phyloP scores from a whole-genome alignment of 2,888 invertebrate genomes.

The Heteropelma amictum region DNA sequence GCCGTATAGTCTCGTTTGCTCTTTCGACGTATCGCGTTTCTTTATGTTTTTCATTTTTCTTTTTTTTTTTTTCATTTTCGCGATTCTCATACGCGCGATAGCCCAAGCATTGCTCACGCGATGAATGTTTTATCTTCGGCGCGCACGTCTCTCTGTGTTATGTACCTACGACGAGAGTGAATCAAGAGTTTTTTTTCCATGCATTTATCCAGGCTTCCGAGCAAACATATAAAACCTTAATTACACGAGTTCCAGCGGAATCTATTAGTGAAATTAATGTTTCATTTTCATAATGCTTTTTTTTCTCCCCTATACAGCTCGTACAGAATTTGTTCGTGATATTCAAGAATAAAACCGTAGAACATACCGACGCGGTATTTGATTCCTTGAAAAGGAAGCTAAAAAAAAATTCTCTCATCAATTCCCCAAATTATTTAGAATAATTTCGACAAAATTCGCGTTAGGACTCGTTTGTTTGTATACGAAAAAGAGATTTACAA shows the following conservation, averaged over 20 bases:
- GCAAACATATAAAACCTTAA: not conserved
- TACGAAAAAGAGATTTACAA: no score
- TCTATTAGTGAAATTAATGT: not conserved
- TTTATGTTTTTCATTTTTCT: not conserved
- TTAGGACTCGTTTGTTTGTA: no score
- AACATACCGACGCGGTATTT: no score
- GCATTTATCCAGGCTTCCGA: not conserved
- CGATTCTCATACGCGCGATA: slow-evolving; percentile 39
- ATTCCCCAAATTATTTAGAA: no score
- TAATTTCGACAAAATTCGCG: no score
- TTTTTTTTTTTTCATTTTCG: slow-evolving; percentile 26
- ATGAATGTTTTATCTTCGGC: slow-evolving; percentile 18
- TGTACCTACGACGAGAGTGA: slow-evolving; percentile 40
- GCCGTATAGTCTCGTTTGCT: slow-evolving; percentile 5
- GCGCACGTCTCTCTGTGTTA: not conserved
- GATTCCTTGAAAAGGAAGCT: no score
- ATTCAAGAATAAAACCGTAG: no score
- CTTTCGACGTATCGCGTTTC: slow-evolving; percentile 7
- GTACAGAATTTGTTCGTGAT: no score
- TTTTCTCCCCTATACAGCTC: no score
- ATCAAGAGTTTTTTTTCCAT: slow-evolving; percentile 7
- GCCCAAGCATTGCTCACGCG: slow-evolving; percentile 38
- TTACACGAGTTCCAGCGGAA: not conserved
- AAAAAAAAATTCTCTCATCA: no score
- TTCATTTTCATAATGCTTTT: not conserved